Conservation (phyloP, 2,113 vertebrate genomes). For the Stictonetta naevosa region DNA sequence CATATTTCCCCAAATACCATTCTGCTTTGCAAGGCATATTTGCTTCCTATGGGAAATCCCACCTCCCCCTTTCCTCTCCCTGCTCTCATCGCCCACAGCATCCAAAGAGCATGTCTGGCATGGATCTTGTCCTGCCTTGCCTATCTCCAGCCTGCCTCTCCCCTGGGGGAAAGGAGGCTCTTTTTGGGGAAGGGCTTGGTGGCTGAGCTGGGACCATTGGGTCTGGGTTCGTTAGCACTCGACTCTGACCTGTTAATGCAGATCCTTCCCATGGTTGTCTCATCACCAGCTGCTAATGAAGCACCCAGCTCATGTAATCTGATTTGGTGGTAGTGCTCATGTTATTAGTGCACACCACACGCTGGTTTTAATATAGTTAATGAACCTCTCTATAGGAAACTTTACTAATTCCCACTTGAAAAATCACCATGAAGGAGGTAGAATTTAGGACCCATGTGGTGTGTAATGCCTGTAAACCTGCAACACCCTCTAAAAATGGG, state of each 20-base stretch:
- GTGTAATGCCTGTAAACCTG: not conserved
- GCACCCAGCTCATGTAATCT: not conserved
- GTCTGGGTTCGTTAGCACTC: not conserved
- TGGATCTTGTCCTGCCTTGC: fast-evolving
- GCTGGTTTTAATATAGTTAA: not conserved
- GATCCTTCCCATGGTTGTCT: not conserved
- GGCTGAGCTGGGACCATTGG: not conserved
- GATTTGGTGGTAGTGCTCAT: not conserved
- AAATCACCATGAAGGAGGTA: fast-evolving
- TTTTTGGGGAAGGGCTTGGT: not conserved
- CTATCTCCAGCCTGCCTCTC: not conserved
- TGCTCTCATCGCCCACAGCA: not conserved
- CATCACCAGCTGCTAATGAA: not conserved
- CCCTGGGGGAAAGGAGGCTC: not conserved
- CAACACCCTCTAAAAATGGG: not conserved
- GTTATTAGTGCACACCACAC: not conserved
- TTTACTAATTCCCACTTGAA: not conserved
- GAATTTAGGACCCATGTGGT: not conserved
- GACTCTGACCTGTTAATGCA: not conserved
- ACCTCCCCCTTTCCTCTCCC: not conserved
- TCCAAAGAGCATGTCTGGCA: fast-evolving
- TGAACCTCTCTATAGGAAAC: not conserved
- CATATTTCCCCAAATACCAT: not conserved
- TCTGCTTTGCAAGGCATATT: not conserved
- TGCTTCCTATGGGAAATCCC: not conserved